Conservation (phyloP, 2,888 invertebrate species). For the Meloe dianella region DNA sequence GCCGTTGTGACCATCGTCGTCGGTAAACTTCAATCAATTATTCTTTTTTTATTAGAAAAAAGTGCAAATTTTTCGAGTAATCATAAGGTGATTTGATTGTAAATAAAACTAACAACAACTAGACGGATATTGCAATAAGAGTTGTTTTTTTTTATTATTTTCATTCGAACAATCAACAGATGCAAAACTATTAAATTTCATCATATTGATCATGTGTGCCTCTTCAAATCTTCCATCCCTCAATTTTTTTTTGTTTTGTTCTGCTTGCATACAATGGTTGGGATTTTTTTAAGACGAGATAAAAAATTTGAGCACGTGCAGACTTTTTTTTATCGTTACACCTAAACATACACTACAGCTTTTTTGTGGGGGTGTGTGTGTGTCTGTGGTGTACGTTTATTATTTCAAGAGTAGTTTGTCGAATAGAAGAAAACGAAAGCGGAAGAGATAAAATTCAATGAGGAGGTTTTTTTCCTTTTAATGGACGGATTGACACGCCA, state of each 20-base stretch:
- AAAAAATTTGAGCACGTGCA: slow-evolving; percentile 28
- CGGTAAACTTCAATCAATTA: background rate
- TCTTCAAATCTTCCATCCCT: slow-evolving; percentile 1
- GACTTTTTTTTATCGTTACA: slow-evolving; percentile 22
- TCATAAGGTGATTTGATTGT: background rate
- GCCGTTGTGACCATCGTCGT: background rate
- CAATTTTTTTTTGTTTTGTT: background rate
- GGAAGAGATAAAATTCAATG: slow-evolving; percentile 18
- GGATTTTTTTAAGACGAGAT: background rate
- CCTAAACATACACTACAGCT: slow-evolving; percentile 10
- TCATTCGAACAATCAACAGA: background rate
- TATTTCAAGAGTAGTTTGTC: background rate
- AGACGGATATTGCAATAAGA: background rate
- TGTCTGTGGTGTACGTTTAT: slow-evolving; percentile 16
- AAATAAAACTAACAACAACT: background rate
- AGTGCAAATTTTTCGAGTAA: background rate
- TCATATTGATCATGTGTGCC: slow-evolving; percentile 4
- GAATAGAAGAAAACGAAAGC: slow-evolving; percentile 27
- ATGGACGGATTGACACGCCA: slow-evolving; percentile 22
- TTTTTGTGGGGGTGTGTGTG: slow-evolving; percentile 1
- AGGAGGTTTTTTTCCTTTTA: background rate
- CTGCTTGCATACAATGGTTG: background rate
- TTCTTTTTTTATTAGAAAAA: background rate
- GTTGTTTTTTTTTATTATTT: no score
- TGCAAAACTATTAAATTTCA: slow-evolving; percentile 5